Evolutionary conservation across 2,888 invertebrate genomes (phyloP).

Genomic region (Kryphioiulus occultus): DNA sequence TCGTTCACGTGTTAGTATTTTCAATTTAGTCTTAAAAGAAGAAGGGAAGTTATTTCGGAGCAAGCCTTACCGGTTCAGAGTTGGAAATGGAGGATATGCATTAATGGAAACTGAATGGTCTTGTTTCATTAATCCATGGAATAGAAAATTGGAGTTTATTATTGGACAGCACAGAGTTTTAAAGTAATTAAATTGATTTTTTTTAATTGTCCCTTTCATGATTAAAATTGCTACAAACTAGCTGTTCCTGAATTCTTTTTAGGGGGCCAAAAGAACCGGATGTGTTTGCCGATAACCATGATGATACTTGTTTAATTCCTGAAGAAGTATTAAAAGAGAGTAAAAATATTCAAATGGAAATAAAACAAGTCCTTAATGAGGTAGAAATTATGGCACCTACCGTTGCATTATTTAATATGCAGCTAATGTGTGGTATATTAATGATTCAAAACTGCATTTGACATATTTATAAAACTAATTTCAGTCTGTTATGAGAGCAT

Average conservation of each 20-base stretch:
- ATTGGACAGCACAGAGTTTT: conserved; percentile 82
- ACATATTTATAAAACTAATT: not conserved
- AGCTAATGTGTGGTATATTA: not conserved
- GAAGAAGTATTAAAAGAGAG: conserved; percentile 72
- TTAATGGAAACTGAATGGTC: conserved; percentile 91
- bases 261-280: conserved; percentile 79
- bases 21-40: conserved; percentile 72
- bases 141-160: conserved; percentile 85
- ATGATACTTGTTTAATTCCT: conserved; percentile 64
- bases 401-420: not conserved
- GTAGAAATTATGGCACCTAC: conserved; percentile 64
- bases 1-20: conserved; percentile 46
- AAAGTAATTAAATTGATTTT: conserved; percentile 63
- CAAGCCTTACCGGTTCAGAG: conserved; percentile 78
- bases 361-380: conserved; percentile 73
- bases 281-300: conserved; percentile 70
- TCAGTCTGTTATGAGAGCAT: conserved; percentile 45
- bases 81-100: conserved; percentile 85
- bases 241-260: conserved; percentile 56
- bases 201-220: not conserved
- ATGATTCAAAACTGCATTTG: not conserved
- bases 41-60: conserved; percentile 76
- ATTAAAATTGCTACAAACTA: not conserved
- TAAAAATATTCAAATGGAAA: conserved; percentile 71
- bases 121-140: conserved; percentile 93